Evolutionary conservation across 2,888 invertebrate species (phyloP), one percentile per base, ranked within the genome.

Genomic region (Rhamnusium bicolor): DNA sequence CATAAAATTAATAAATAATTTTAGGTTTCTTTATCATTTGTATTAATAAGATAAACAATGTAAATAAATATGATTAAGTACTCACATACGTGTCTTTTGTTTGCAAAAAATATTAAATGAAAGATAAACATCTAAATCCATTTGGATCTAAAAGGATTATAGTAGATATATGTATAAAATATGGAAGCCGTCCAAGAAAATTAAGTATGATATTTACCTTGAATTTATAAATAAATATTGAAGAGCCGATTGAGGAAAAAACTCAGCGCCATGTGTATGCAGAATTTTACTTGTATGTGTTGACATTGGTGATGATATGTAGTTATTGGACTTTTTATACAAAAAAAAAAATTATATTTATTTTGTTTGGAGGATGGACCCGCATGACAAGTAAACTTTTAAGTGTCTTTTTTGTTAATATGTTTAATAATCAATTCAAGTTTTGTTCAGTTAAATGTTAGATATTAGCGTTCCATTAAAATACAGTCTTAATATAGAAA

Each of bases 151-250:
- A 58, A 32, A 58, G 32, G 32, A 32, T 58, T 58, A 58, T n/a
- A n/a, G n/a, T n/a, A n/a, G n/a, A n/a, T n/a, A 8, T 40, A 12
- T 12, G n/a, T 40, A 40, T 40, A 40, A 12, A 56, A 58, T 29
- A 18, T 58, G 58, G 58, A 58, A 58, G 19, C 58, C 32, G 14
- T 58, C 58, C 58, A 58, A 58, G 58, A 58, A 32, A 32, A 32
- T 58, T 14, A 32, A 32, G 58, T 58, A 32, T 58, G n/a, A 53
- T 53, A 53, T 58, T 58, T 58, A 32, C 58, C 58, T 58, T 58
- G 58, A 58, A 58, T 58, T 58, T 58, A 58, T 40, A 58, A 58
- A 58, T 58, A 58, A 18, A n/a, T 58, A 58, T 58, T 58, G 18
- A 58, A 29, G n/a, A 56, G 18, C 18, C 32, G 18, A 29, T 58